Base-by-base conservation (phyloP, 2,888 invertebrate genomes). In the Leptopilina drosophilae region DNA sequence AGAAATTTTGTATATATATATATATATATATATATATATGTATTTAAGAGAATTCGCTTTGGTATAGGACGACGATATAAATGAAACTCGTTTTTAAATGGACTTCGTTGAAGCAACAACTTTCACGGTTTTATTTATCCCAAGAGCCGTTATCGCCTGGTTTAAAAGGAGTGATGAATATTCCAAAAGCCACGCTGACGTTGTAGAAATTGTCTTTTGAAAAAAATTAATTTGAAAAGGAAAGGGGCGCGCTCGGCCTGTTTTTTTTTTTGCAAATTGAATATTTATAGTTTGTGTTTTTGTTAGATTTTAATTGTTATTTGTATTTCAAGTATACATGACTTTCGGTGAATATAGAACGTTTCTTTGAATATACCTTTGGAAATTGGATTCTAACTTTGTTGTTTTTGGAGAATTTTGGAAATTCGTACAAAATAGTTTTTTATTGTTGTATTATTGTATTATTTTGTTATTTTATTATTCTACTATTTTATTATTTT, bases 31-130 rank as follows among this genome's bases (percentile, higher is more conserved):
- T n/a, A n/a, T n/a, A n/a, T n/a, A n/a, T 49, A 49, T 49, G 11
- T 73, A 73, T 73, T 73, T 73, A 56, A 73, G 33, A 73, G 56
- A 26, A n/a, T 33, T 73, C 56, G 56, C 53, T 53, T 56, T 69
- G 26, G 26, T 46, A 1, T 14, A 26, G 42, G 42, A 42, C 8
- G 33, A 33, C 33, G 33, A 56, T 56, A 69, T 49, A 56, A 56
- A 56, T 56, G 53, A 56, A 15, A 49, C 56, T 53, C 33, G n/a
- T 56, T 53, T 56, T 26, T 56, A 73, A 73, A 73, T 73, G 56
- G 56, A 73, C 9, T 73, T 56, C 56, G 33, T n/a, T 56, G 33
- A 73, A n/a, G 69, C 53, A 69, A 69, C 53, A 49, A 69, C 26
- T 69, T 69, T 53, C 49, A 14, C 26, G 53, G 26, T 69, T 69